Conservation (phyloP, 2,113 vertebrate species). For the Notothenia rossii region DNA sequence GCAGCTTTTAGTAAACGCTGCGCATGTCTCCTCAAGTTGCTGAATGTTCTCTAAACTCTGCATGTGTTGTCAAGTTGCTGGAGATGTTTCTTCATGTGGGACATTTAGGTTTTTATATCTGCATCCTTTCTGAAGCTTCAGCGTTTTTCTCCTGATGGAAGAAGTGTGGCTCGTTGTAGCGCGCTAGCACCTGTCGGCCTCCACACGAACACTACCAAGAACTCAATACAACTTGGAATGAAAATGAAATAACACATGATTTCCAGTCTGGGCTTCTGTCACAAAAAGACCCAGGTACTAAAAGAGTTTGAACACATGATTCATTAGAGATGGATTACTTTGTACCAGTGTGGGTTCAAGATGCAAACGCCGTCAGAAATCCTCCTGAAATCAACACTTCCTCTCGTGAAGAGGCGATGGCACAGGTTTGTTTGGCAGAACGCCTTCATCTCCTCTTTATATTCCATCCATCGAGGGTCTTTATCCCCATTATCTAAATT, state of each 20-base stretch:
- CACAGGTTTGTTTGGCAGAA: conserved; percentile 78
- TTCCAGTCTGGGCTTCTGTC: conserved; percentile 34
- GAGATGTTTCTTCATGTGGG: too few relatives aligned
- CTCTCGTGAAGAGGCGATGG: conserved; percentile 61
- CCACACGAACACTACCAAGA: neutral
- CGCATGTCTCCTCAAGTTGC: too few relatives aligned
- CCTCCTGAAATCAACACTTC: conserved; percentile 29
- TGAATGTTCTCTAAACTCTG: too few relatives aligned
- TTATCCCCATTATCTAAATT: conserved; percentile 10
- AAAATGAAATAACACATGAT: conserved; percentile 20
- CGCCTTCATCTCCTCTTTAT: conserved; percentile 27
- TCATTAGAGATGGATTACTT: conserved; percentile 28
- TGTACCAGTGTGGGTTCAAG: conserved; percentile 58
- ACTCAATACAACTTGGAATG: conserved; percentile 26
- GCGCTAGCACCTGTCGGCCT: too few relatives aligned
- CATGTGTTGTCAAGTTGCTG: too few relatives aligned
- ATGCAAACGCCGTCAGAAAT: conserved; percentile 53
- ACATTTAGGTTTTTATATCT: too few relatives aligned
- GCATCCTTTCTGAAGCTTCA: too few relatives aligned
- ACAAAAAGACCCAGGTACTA: conserved; percentile 1
- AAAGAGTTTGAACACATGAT: conserved; percentile 6
- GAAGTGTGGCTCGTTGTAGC: too few relatives aligned
- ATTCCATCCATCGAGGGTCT: conserved; percentile 12
- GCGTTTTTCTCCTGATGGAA: too few relatives aligned
- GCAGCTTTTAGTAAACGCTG: too few relatives aligned